Evolutionary conservation across 2,888 invertebrate genomes (phyloP), one percentile per base, ranked within the genome.

Genomic region (Polydrusus pterygomalis): DNA sequence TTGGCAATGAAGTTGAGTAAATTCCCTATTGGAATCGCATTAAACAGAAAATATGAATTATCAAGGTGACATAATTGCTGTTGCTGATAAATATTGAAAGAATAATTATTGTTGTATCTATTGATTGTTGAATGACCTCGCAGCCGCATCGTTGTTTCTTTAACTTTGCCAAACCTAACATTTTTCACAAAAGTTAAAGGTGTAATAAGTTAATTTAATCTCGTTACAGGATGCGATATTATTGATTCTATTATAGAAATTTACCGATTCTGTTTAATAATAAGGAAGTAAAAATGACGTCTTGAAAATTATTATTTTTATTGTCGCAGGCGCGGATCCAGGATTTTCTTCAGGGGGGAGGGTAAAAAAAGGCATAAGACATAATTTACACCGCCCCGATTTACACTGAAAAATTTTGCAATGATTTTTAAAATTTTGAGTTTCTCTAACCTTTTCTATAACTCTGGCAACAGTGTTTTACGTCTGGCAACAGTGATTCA

Each of bases 21-120:
- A 34, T 34, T 34, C 15, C 13, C 34, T 56, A 30, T 8, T n/a
- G 34, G 15, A 34, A 25, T 15, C 2, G 15, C 2, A 8, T 34
- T 34, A 56, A 30, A 34, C 34, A n/a, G 34, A 56, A 15, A 34
- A 15, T 38, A 34, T 34, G 34, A 49, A 64, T 64, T 54, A 64
- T 71, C 71, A 71, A 71, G 71, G 71, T 54, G 71, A 54, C 56
- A 71, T 64, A 71, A 71, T 71, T 64, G 56, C 64, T 64, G 56
- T 62, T 45, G 60, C 60, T 62, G 58, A 62, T 62, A 62, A 58
- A 63, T 63, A 68, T 30, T 56, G 43, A 56, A 40, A 56, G 20
- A 68, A 40, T 68, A 40, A 56, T 45, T 43, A 68, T 68, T 68
- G 54, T 68, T 68, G 54, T 54, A 58, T 56, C 68, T 68, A 56